Evolutionary conservation across 2,113 vertebrate species (phyloP).

Genomic region (Eublepharis macularius): DNA sequence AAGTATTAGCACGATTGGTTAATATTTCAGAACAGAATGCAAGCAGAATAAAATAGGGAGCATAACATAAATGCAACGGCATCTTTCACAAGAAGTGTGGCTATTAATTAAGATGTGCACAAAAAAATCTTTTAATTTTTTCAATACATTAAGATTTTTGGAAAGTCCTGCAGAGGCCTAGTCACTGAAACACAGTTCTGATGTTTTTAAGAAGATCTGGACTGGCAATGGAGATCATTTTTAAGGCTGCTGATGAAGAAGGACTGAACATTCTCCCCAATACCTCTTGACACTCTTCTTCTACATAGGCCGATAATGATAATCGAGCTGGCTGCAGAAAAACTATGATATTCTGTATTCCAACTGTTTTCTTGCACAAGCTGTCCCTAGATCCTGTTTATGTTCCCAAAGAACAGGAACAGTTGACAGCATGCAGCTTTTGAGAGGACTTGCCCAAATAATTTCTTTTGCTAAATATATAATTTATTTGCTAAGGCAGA

Average conservation of each 20-base stretch:
- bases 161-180: conserved; percentile 40
- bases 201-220: conserved; percentile 38
- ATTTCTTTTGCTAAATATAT: conserved; percentile 58
- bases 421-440: conserved; percentile 70
- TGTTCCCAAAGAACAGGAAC: conserved; percentile 72
- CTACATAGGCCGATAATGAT: conserved; percentile 45
- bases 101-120: neutral
- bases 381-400: conserved; percentile 73
- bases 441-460: conserved; percentile 59
- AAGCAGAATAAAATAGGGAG: conserved; percentile 13
- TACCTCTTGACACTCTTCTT: conserved; percentile 66
- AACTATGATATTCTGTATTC: conserved; percentile 68
- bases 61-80: neutral
- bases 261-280: conserved; percentile 50
- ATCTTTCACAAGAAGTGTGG: neutral
- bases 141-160: conserved; percentile 24
- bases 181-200: conserved; percentile 37
- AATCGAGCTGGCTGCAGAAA: conserved; percentile 64
- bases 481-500: conserved; percentile 43
- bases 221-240: conserved; percentile 1
- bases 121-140: neutral
- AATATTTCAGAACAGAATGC: conserved; percentile 14
- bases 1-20: conserved; percentile 18
- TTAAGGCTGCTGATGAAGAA: conserved; percentile 29
- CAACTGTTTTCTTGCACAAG: conserved; percentile 72